phyloP scores from a whole-genome alignment of 2,888 invertebrate species.

The Cephus sareptanus region DNA sequence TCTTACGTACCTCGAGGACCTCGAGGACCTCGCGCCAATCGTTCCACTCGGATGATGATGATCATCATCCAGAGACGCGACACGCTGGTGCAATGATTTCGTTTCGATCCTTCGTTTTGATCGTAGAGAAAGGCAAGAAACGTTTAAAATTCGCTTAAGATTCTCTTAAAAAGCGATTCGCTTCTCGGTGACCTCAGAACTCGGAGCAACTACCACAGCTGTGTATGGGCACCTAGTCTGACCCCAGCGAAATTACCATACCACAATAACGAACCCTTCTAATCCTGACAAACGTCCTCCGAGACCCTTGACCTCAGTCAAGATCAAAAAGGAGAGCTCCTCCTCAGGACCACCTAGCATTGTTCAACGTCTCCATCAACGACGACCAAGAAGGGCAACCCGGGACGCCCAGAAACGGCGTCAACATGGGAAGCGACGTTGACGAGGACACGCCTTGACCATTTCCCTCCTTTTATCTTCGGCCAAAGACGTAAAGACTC shows the following conservation, averaged over 20 bases:
- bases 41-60: not conserved
- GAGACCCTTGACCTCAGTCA: constrained; percentile 1
- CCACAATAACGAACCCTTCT: constrained; percentile 30
- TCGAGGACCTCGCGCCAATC: not conserved
- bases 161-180: not conserved
- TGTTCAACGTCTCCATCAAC: not conserved
- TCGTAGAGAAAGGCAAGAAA: not conserved
- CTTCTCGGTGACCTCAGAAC: not conserved
- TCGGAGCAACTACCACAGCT: not conserved
- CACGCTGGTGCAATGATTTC: not conserved
- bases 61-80: not conserved
- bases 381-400: not conserved
- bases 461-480: not conserved
- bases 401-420: not conserved
- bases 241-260: not conserved
- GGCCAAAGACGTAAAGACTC: not conserved
- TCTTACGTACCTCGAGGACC: not conserved
- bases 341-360: not conserved
- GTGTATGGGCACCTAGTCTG: not conserved
- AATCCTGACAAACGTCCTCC: constrained; percentile 48
- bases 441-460: not conserved
- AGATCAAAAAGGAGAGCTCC: not conserved
- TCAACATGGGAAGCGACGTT: not conserved
- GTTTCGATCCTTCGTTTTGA: not conserved
- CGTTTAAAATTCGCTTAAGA: not conserved